These are phyloP conservation scores for Callopanchax toddi DNA, from an alignment of 2,113 vertebrate genomes.

Conservation along the genomic window DNA sequence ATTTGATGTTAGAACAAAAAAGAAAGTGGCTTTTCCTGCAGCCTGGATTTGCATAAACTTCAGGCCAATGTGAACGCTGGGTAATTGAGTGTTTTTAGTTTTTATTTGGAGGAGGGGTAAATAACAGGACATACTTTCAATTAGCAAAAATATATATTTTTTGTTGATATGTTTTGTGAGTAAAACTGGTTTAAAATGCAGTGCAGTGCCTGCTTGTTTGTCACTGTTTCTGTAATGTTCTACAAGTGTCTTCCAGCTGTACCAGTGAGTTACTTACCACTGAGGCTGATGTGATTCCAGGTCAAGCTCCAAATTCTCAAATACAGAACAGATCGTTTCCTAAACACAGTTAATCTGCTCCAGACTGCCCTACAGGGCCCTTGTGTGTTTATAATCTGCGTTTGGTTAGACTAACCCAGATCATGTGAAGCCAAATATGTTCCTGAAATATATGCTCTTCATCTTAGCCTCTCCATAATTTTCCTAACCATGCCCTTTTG, in stretches of 20 bases:
- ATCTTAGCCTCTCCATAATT: conserved; percentile 18
- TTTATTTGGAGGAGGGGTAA: neutral
- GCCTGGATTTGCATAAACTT: too few relatives aligned
- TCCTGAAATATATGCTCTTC: conserved; percentile 24
- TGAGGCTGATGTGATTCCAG: conserved; percentile 53
- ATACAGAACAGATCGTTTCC: conserved; percentile 60
- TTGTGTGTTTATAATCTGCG: conserved; percentile 31
- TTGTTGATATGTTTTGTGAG: neutral
- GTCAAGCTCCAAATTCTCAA: conserved; percentile 46
- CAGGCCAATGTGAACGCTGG: conserved; percentile 1
- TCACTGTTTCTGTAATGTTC: neutral
- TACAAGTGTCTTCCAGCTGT: conserved; percentile 29
- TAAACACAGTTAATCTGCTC: conserved; percentile 64
- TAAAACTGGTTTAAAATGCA: neutral
- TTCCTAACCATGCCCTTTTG: conserved; percentile 53
- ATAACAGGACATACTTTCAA: neutral
- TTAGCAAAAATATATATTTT: neutral
- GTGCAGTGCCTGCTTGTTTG: neutral
- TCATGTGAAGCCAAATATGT: conserved; percentile 38
- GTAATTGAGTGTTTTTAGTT: conserved; percentile 17
- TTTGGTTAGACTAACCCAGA: conserved; percentile 37
- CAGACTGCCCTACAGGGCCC: conserved; percentile 36
- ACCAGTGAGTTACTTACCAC: neutral
- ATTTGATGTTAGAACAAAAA: too few relatives aligned
- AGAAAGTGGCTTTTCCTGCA: too few relatives aligned